Evolutionary conservation across 2,113 vertebrate genomes (phyloP).

Genomic region (Ophiodon elongatus): DNA sequence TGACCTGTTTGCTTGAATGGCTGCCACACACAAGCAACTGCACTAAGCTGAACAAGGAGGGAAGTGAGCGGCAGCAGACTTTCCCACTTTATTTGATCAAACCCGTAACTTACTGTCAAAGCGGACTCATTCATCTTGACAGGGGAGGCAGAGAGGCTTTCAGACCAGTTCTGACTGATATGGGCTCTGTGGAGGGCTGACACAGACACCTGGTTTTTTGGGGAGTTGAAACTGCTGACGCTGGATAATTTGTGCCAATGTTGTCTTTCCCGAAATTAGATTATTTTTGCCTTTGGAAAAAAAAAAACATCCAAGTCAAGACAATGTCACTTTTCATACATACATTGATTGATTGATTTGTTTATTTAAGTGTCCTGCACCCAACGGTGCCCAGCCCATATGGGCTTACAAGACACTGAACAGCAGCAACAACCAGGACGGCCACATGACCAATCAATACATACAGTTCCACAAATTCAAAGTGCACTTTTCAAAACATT

Average conservation of each 20-base stretch:
- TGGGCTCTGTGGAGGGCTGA: not conserved
- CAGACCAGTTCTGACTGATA: not conserved
- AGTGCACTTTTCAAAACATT: not conserved
- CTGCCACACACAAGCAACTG: slow-evolving; percentile 15
- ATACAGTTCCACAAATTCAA: not conserved
- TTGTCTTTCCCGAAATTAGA: not conserved
- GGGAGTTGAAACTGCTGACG: slow-evolving; percentile 1
- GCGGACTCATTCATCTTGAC: slow-evolving; percentile 49
- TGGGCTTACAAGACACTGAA: not conserved
- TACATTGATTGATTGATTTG: not conserved
- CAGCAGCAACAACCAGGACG: not conserved
- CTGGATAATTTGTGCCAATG: not conserved
- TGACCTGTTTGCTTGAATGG: slow-evolving; percentile 36
- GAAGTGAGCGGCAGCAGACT: slow-evolving; percentile 6
- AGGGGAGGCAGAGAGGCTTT: not conserved
- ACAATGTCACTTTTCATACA: not conserved
- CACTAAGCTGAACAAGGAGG: slow-evolving; percentile 8
- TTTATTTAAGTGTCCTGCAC: not conserved
- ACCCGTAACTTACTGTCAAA: slow-evolving; percentile 26
- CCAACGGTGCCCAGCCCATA: not conserved
- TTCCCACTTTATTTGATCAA: slow-evolving; percentile 30
- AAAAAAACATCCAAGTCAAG: not conserved
- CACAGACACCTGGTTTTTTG: not conserved
- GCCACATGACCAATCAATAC: not conserved
- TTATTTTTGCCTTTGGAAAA: not conserved